These are phyloP conservation scores for Junco hyemalis DNA, from an alignment of 2,113 vertebrate species.

Conservation along the genomic window DNA sequence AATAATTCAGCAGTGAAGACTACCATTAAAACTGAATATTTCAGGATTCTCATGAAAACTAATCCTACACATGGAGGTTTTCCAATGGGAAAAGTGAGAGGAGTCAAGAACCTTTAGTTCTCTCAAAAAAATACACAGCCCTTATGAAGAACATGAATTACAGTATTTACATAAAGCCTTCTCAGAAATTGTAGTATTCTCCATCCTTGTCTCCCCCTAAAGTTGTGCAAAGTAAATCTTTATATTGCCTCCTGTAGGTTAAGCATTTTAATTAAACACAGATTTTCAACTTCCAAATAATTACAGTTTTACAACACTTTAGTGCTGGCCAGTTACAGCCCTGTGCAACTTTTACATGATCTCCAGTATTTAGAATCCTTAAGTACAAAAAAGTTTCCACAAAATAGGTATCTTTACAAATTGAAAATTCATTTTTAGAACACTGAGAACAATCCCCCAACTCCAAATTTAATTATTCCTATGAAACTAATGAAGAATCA, in stretches of 20 bases:
- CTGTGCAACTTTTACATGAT: neutral
- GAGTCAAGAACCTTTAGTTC: neutral
- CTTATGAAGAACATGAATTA: neutral
- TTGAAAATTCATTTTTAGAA: neutral
- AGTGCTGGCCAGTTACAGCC: neutral
- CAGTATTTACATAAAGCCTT: neutral
- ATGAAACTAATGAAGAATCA: neutral
- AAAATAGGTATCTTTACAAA: neutral
- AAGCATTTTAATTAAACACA: neutral
- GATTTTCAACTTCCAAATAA: neutral
- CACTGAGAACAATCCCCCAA: neutral
- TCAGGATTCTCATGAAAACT: neutral
- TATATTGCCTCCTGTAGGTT: neutral
- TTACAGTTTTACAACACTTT: neutral
- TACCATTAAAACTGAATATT: neutral
- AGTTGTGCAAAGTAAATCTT: neutral
- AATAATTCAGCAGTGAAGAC: neutral
- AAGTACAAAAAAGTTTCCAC: neutral
- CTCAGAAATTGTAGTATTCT: neutral
- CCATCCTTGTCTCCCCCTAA: neutral
- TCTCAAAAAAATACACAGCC: neutral
- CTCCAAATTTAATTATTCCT: neutral
- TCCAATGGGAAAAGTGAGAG: neutral
- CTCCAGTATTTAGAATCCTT: neutral
- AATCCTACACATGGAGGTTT: neutral